A percentile compares a stretch with the other conserved stretches of the same genome.
These are phyloP conservation scores for Amphimedon queenslandica DNA, from an alignment of 37 sponge, comb jelly and placozoan species.

Conservation along the genomic window DNA sequence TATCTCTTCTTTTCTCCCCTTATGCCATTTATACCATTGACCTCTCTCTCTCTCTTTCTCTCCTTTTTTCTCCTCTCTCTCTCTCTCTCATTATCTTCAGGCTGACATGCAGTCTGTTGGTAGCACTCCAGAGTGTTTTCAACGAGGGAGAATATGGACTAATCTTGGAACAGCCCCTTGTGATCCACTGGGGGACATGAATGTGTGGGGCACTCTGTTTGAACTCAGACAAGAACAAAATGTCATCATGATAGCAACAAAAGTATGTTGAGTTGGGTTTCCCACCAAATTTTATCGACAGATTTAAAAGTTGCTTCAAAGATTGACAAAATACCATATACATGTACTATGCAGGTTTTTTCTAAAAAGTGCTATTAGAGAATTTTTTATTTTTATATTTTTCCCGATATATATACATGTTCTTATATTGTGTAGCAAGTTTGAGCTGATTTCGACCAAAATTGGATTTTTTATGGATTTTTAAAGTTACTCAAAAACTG, in stretches of 20 bases:
- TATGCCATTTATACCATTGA: background rate
- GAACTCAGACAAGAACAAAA: background rate
- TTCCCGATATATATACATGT: too few species aligned
- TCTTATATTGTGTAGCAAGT: too few species aligned
- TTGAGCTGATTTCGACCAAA: too few species aligned
- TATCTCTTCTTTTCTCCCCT: background rate
- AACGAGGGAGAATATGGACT: background rate
- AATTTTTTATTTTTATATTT: too few species aligned
- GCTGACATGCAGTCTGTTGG: background rate
- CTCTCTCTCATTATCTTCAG: constrained; percentile 2
- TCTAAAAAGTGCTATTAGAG: too few species aligned
- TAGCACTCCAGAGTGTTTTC: constrained; percentile 2
- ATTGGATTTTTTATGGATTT: too few species aligned
- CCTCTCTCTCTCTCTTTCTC: constrained; percentile 9
- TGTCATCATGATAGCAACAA: constrained; percentile 54
- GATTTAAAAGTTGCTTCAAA: too few species aligned
- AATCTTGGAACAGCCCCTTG: constrained; percentile 27
- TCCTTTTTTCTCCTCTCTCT: constrained; percentile 1
- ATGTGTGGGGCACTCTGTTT: constrained; percentile 66
- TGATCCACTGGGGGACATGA: constrained; percentile 62
- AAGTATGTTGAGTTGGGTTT: constrained; percentile 21
- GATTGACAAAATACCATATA: too few species aligned
- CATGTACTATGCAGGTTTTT: too few species aligned
- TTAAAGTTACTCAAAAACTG: too few species aligned
- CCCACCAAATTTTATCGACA: too few species aligned